Evolutionary conservation across 2,797 vertebrate genomes (phyloP).

Genomic region (Calcarius lapponicus): DNA sequence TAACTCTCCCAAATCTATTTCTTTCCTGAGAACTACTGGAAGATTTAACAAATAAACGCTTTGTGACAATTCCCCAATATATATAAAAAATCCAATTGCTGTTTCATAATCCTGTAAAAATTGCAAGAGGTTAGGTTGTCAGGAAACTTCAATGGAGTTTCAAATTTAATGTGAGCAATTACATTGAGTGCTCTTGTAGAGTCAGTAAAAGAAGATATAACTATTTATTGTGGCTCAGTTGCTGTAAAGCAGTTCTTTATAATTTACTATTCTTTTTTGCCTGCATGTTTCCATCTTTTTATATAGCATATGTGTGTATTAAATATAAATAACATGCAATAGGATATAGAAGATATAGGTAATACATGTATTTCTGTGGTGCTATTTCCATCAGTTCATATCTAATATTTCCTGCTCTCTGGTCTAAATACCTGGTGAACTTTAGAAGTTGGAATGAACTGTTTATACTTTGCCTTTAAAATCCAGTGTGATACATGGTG

Average conservation of each 20-base stretch:
- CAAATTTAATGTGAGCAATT: background rate
- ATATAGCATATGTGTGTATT: background rate
- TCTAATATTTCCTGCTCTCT: background rate
- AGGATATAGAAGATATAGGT: background rate
- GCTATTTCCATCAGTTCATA: background rate
- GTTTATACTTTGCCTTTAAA: background rate
- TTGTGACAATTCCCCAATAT: background rate
- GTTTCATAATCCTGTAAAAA: background rate
- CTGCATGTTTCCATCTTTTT: background rate
- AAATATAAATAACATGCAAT: background rate
- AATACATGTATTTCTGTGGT: background rate
- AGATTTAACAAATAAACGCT: background rate
- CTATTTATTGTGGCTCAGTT: background rate
- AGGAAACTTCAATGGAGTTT: background rate
- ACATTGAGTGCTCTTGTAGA: background rate
- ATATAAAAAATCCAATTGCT: background rate
- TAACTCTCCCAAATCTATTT: background rate
- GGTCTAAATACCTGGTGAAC: background rate
- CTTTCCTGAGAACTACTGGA: background rate
- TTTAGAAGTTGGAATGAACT: background rate
- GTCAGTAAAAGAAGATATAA: background rate
- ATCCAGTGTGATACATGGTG: background rate
- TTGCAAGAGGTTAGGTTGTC: background rate
- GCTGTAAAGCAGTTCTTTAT: background rate
- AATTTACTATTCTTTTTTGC: background rate